These are phyloP conservation scores for Isaurus tuberculatus DNA, from an alignment of 92 coral and sea anemone genomes.

Conservation along the genomic window DNA sequence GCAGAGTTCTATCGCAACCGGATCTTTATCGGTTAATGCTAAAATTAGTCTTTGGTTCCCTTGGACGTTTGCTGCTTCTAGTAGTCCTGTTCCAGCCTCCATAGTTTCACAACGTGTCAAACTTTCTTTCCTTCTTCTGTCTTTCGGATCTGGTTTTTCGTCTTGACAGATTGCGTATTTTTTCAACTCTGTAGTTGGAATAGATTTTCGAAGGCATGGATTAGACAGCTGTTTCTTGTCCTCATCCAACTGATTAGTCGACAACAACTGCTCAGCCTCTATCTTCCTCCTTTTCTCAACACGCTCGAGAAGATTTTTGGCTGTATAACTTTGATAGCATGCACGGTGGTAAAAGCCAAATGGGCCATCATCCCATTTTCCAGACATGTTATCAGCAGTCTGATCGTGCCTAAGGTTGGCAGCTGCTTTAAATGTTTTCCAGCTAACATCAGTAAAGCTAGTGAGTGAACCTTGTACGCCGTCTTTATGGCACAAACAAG, in stretches of 20 bases:
- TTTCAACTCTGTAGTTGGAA: constrained; percentile 41
- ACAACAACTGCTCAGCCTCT: constrained; percentile 26
- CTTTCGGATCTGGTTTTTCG: constrained; percentile 58
- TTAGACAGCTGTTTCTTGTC: constrained; percentile 1
- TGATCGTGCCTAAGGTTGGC: constrained; percentile 49
- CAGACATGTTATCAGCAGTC: constrained; percentile 50
- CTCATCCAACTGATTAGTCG: constrained; percentile 12
- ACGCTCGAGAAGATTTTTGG: constrained; percentile 55
- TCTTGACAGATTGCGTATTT: constrained; percentile 57
- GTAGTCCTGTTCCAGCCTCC: constrained; percentile 53
- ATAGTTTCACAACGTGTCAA: constrained; percentile 61
- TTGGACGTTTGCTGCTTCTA: constrained; percentile 48
- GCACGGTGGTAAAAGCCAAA: constrained; percentile 58
- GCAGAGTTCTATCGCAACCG: constrained; percentile 49
- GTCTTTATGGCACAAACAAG: constrained; percentile 57
- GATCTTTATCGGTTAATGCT: constrained; percentile 48
- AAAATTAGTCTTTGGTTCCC: constrained; percentile 53
- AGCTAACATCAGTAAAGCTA: constrained; percentile 48
- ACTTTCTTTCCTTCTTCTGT: constrained; percentile 61
- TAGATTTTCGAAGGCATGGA: constrained; percentile 37
- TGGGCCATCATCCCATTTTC: constrained; percentile 63
- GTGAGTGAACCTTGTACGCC: constrained; percentile 62
- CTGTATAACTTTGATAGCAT: constrained; percentile 62
- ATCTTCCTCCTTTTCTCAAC: constrained; percentile 44
- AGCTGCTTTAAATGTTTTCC: constrained; percentile 58